These are phyloP conservation scores for Hydropsyche betteni DNA, from an alignment of 2,888 invertebrate species.

Conservation along the genomic window DNA sequence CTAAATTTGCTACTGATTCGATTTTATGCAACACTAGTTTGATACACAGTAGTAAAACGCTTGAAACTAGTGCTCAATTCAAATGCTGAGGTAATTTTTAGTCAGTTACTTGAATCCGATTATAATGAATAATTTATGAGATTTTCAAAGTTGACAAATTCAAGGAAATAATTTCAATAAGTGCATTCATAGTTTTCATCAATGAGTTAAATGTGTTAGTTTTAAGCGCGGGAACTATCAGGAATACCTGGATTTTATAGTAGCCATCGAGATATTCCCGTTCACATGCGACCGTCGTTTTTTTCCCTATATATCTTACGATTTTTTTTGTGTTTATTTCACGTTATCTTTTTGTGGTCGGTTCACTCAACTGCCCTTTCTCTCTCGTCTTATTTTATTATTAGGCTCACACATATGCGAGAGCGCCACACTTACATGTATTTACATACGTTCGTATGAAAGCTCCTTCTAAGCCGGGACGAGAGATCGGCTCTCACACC, in stretches of 20 bases:
- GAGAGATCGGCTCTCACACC: conserved; percentile 33
- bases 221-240: no score
- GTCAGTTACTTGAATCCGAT: no score
- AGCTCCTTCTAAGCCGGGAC: no score
- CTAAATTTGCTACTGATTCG: no score
- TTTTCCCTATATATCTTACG: conserved; percentile 21
- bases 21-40: no score
- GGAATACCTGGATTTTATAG: conserved; percentile 25
- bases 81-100: no score
- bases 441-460: neutral
- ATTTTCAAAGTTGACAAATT: neutral
- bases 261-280: conserved; percentile 38
- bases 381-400: conserved; percentile 47
- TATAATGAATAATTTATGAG: no score
- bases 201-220: no score
- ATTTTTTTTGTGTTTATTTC: conserved; percentile 26
- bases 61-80: no score
- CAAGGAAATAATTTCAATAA: neutral
- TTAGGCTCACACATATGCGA: conserved; percentile 38
- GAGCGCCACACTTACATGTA: conserved; percentile 14
- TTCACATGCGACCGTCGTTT: conserved; percentile 40
- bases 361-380: conserved; percentile 37
- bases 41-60: no score
- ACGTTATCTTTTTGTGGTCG: conserved; percentile 37
- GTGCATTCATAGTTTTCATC: no score